A percentile compares a stretch with the other conserved stretches of the same genome.
Evolutionary conservation across 2,797 vertebrate species (phyloP).

Genomic region (Atherinosoma microstoma): DNA sequence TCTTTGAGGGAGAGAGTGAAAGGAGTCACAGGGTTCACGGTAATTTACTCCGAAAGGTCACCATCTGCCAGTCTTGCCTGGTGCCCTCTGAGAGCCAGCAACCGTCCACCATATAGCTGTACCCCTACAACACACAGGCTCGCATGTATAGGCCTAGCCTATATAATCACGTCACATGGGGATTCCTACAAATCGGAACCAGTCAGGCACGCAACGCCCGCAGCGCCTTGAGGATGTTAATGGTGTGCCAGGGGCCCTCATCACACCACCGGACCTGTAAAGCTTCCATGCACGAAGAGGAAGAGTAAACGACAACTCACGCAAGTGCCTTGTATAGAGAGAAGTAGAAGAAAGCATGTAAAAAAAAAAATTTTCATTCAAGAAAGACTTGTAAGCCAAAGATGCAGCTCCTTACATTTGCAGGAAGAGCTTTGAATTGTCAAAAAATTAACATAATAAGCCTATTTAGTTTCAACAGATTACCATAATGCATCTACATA

Average conservation of each 20-base stretch:
- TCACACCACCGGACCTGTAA: constrained; percentile 30
- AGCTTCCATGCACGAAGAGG: constrained; percentile 34
- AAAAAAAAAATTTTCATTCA: no score
- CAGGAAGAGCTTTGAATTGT: no score
- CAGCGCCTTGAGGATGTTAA: not conserved
- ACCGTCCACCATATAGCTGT: constrained; percentile 33
- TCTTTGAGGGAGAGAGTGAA: constrained; percentile 9
- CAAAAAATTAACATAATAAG: no score
- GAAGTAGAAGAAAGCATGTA: not conserved
- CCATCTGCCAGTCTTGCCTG: constrained; percentile 78
- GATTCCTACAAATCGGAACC: constrained; percentile 24
- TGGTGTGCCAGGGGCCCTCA: no score
- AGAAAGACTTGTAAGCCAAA: no score
- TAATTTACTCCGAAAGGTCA: constrained; percentile 83
- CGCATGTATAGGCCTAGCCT: not conserved
- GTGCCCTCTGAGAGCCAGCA: constrained; percentile 57
- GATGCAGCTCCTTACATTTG: no score
- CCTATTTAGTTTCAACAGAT: no score
- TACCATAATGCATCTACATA: no score
- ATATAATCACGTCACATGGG: constrained; percentile 27
- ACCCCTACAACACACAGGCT: constrained; percentile 13
- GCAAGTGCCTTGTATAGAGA: constrained; percentile 3
- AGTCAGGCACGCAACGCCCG: constrained; percentile 24
- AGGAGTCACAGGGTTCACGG: constrained; percentile 76
- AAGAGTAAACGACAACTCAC: constrained; percentile 7